A percentile compares a stretch with the other conserved stretches of the same genome.
These are phyloP conservation scores for Seira musarum DNA, from an alignment of 2,888 invertebrate species.

Conservation along the genomic window DNA sequence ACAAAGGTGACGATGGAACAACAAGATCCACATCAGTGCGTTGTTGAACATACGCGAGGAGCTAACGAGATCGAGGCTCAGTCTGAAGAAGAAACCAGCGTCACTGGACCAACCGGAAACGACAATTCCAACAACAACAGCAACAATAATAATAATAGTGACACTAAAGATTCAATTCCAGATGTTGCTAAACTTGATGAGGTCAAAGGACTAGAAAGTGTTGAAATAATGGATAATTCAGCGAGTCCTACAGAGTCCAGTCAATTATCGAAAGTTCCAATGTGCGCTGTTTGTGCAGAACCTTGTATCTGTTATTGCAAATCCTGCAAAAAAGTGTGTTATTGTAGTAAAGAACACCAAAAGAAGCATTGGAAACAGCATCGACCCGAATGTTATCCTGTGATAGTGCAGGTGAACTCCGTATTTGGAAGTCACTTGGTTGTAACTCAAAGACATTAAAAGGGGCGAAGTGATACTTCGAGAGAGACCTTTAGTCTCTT, in stretches of 20 bases:
- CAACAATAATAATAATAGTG: neutral
- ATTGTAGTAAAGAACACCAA: conserved; percentile 62
- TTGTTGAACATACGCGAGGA: too few species aligned
- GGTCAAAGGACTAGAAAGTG: neutral
- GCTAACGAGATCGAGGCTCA: too few species aligned
- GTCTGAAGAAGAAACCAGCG: neutral
- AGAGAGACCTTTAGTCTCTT: conserved; percentile 63
- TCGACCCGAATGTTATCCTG: conserved; percentile 64
- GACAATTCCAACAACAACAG: neutral
- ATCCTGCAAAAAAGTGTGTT: conserved; percentile 50
- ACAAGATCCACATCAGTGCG: too few species aligned
- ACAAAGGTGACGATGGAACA: neutral
- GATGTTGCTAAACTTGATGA: conserved; percentile 5
- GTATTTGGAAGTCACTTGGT: conserved; percentile 64
- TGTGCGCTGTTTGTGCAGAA: conserved; percentile 47
- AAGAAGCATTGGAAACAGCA: conserved; percentile 64
- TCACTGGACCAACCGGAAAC: neutral
- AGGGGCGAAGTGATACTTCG: conserved; percentile 66
- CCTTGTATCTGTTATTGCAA: conserved; percentile 48
- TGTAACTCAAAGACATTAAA: conserved; percentile 60
- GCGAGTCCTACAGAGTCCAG: neutral
- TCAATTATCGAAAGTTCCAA: conserved; percentile 36
- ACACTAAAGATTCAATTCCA: conserved; percentile 1
- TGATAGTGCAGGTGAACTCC: conserved; percentile 40
- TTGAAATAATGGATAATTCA: too few species aligned